Conservation (phyloP, 2,797 vertebrate species). For the Glossophaga mutica region DNA sequence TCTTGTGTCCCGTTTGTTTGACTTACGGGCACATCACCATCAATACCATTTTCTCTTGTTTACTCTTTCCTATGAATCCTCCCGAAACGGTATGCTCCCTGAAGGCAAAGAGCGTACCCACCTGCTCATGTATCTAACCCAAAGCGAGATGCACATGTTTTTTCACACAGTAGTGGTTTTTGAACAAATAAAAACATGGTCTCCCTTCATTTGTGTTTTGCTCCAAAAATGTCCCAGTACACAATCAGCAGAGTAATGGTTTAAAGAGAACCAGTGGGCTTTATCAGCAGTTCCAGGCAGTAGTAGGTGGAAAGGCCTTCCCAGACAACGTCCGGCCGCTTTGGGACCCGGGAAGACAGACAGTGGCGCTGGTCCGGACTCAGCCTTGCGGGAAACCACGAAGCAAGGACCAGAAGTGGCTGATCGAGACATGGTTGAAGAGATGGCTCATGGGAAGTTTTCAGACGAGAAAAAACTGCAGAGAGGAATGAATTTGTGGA, state of each 20-base stretch:
- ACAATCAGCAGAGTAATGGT: neutral
- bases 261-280: neutral
- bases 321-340: too few relatives aligned
- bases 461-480: neutral
- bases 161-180: neutral
- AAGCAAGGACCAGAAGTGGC: neutral
- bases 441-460: neutral
- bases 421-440: too few relatives aligned
- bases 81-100: neutral
- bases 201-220: neutral
- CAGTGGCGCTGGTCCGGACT: accelerated
- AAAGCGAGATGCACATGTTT: neutral
- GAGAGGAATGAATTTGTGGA: neutral
- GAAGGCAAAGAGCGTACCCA: neutral
- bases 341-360: too few relatives aligned
- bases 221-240: neutral
- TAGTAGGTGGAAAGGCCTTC: accelerated
- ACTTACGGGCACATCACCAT: neutral
- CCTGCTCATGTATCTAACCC: neutral
- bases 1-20: neutral
- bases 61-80: too few relatives aligned
- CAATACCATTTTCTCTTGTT: neutral
- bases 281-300: accelerated
- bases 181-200: neutral
- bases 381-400: neutral